A percentile compares a stretch with the other conserved stretches of the same genome.
Conservation (phyloP, 2,113 vertebrate genomes). For the Polypterus senegalus region DNA sequence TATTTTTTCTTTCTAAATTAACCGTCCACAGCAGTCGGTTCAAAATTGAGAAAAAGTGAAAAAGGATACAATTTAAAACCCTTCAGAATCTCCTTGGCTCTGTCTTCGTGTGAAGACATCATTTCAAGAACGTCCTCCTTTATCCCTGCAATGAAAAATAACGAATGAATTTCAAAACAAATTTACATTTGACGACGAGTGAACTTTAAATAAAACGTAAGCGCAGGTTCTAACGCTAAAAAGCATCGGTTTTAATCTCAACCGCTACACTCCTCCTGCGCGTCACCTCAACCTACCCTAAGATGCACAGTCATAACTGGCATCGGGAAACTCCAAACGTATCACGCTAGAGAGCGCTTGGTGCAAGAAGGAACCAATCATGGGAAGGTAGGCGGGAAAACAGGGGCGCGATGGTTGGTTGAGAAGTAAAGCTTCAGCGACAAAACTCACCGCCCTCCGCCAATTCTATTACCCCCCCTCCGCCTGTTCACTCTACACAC, state of each 20-base stretch:
- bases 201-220: constrained; percentile 14
- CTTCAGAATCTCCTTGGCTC: constrained; percentile 60
- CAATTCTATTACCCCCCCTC: no score
- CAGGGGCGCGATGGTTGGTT: constrained; percentile 20
- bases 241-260: constrained; percentile 22
- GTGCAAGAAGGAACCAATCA: constrained; percentile 30
- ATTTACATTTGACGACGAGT: constrained; percentile 2
- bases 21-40: not conserved
- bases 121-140: constrained; percentile 24
- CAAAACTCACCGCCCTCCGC: no score
- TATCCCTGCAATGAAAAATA: constrained; percentile 18
- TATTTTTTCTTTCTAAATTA: not conserved
- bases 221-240: constrained; percentile 13
- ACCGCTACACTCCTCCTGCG: constrained; percentile 30
- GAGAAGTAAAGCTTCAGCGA: constrained; percentile 43
- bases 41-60: constrained; percentile 4
- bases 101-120: constrained; percentile 64
- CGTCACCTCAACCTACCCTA: constrained; percentile 50
- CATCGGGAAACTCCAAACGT: constrained; percentile 19
- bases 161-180: constrained; percentile 2
- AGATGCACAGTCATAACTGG: constrained; percentile 38
- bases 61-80: constrained; percentile 68
- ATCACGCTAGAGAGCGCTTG: constrained; percentile 1
- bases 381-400: not conserved
- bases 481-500: no score